Conservation (phyloP, 1,140 invertebrate species). For the Orchestia grillus region DNA sequence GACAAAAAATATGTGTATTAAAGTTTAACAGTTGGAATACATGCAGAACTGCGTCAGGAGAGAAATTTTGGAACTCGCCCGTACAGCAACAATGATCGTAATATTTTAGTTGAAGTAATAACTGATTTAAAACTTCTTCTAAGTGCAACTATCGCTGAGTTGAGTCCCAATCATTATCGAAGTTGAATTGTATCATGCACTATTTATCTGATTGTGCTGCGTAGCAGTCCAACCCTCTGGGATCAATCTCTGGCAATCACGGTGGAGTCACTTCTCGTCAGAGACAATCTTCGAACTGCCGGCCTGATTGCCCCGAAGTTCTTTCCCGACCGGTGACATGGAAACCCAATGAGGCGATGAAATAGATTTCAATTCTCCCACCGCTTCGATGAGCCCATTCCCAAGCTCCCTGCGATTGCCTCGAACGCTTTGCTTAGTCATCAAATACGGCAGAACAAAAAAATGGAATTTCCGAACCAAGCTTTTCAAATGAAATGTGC, state of each 20-base stretch:
- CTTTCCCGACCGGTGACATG: slow-evolving; percentile 24
- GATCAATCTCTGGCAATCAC: slow-evolving; percentile 29
- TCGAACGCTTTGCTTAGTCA: background rate
- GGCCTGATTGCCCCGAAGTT: slow-evolving; percentile 27
- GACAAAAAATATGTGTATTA: too few species aligned
- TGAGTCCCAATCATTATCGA: background rate
- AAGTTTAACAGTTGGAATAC: too few species aligned
- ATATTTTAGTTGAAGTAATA: background rate
- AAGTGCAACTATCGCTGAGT: background rate
- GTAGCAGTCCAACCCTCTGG: background rate
- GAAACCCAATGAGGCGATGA: slow-evolving; percentile 34
- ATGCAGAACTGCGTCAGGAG: too few species aligned
- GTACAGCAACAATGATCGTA: background rate
- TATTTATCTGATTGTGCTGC: background rate
- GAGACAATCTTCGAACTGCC: slow-evolving; percentile 33
- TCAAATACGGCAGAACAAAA: background rate
- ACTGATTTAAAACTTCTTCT: background rate
- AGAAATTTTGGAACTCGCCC: too few species aligned
- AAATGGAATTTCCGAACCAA: background rate
- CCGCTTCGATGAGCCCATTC: background rate
- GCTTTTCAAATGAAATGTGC: background rate
- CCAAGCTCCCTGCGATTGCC: background rate
- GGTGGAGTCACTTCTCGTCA: background rate
- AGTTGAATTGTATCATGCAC: background rate
- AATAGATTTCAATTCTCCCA: slow-evolving; percentile 37